Percentiles rank a stretch among this genome's conserved stretches.
Conservation (phyloP, 2,888 invertebrate species). For the Desoria tigrina region DNA sequence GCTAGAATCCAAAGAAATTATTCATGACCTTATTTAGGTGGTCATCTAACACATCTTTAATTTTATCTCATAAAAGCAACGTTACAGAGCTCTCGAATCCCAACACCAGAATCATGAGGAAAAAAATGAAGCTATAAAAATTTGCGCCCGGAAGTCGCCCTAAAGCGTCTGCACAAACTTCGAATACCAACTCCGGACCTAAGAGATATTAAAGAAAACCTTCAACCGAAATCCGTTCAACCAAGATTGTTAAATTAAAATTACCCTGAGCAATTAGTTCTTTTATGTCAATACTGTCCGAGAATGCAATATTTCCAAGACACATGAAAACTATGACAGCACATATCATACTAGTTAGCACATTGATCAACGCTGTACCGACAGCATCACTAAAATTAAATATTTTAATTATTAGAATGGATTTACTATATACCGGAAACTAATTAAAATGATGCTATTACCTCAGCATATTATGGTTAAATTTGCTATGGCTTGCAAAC, state of each 20-base stretch:
- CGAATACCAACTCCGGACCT: constrained; percentile 9
- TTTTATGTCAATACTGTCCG: background rate
- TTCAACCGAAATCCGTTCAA: background rate
- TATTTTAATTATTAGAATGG: too few species aligned
- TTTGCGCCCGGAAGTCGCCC: constrained; percentile 8
- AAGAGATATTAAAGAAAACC: too few species aligned
- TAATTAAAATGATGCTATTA: too few species aligned
- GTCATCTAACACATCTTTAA: too few species aligned
- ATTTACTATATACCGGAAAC: too few species aligned
- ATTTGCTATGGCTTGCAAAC: constrained; percentile 2
- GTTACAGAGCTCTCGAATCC: constrained; percentile 4
- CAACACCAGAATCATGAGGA: background rate
- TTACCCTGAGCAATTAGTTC: background rate
- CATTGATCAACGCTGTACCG: background rate
- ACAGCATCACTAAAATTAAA: constrained; percentile 9
- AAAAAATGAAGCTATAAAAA: constrained; percentile 5
- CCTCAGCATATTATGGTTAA: background rate
- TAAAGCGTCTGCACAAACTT: background rate
- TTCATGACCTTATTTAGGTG: too few species aligned
- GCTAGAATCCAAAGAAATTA: background rate
- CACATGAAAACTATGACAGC: background rate
- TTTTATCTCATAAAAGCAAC: too few species aligned
- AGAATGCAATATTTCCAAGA: background rate
- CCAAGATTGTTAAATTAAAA: background rate
- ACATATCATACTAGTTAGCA: background rate